A percentile compares a stretch with the other conserved stretches of the same genome.
These are phyloP conservation scores for Mythimna albipuncta DNA, from an alignment of 2,888 invertebrate genomes.

Conservation along the genomic window DNA sequence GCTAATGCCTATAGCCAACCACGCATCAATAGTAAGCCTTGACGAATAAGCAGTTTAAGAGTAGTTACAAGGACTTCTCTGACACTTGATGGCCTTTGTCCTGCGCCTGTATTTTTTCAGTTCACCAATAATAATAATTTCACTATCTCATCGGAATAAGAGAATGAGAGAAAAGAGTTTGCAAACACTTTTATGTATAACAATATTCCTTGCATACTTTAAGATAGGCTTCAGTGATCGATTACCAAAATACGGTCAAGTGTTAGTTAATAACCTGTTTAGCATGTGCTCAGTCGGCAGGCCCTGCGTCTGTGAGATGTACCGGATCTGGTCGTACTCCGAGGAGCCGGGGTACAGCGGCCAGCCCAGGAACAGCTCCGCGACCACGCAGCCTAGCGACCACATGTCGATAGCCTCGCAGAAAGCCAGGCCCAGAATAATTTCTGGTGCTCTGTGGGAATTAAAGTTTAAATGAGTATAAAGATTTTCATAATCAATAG, in stretches of 20 bases:
- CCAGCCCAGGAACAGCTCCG: conserved; percentile 99
- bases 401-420: conserved; percentile 99
- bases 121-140: too few species aligned
- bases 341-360: conserved; percentile 99
- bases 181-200: too few species aligned
- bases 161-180: too few species aligned
- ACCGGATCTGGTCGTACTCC: conserved; percentile 99
- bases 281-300: conserved; percentile 99
- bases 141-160: too few species aligned
- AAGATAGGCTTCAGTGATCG: too few species aligned
- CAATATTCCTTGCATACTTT: too few species aligned
- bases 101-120: too few species aligned
- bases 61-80: not conserved
- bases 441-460: conserved; percentile 96
- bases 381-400: conserved; percentile 99
- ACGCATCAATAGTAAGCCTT: too few species aligned
- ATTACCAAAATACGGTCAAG: too few species aligned
- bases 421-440: conserved; percentile 99
- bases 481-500: not conserved
- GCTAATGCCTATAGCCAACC: too few species aligned
- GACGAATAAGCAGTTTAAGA: too few species aligned
- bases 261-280: conserved; percentile 92
- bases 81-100: too few species aligned
- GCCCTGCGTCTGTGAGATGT: conserved; percentile 99
- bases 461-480: not conserved